Evolutionary conservation across 2,888 invertebrate genomes (phyloP), one percentile per base, ranked within the genome.

Genomic region (Lepas anatifera): DNA sequence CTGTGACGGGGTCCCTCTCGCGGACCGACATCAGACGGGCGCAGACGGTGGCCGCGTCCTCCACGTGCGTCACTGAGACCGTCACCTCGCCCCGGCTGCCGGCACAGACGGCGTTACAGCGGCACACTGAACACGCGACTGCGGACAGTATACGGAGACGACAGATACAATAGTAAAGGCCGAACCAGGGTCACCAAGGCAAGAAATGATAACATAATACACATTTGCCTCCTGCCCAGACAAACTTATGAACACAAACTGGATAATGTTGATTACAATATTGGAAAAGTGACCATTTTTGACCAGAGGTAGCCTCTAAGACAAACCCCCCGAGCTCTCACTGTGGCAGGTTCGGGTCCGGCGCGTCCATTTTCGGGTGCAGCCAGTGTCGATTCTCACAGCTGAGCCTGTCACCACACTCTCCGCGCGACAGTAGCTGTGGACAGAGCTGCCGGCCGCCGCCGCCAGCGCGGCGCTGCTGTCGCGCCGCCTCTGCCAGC

Each of bases 31-130:
- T 37, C 37, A 39, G 39, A 0, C 64, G 64, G 25, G 11, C 35
- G 3, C 25, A 3, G 25, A 64, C 37, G 25, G 64, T 64, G 64
- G 64, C 64, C 11, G 64, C 64, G 39, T 64, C 64, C 37, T 4
- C 25, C 37, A n/a, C 64, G 64, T 39, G 39, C 11, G 6, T 25
- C 39, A 64, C 64, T n/a, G 37, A 37, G 11, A 64, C 64, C 3
- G 39, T 64, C 64, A 64, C 64, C 64, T 64, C 64, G 37, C 64
- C 64, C 25, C 39, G 25, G 3, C 64, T 64, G 64, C n/a, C 22
- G 37, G n/a, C 32, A 13, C 8, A 41, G 41, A n/a, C n/a, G n/a
- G n/a, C n/a, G n/a, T n/a, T n/a, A n/a, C n/a, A n/a, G n/a, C n/a
- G n/a, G n/a, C n/a, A n/a, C n/a, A n/a, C n/a, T n/a, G n/a, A n/a